Percentiles rank a stretch among this genome's conserved stretches.
Evolutionary conservation across 2,113 vertebrate species (phyloP).

Genomic region (Jaculus jaculus): DNA sequence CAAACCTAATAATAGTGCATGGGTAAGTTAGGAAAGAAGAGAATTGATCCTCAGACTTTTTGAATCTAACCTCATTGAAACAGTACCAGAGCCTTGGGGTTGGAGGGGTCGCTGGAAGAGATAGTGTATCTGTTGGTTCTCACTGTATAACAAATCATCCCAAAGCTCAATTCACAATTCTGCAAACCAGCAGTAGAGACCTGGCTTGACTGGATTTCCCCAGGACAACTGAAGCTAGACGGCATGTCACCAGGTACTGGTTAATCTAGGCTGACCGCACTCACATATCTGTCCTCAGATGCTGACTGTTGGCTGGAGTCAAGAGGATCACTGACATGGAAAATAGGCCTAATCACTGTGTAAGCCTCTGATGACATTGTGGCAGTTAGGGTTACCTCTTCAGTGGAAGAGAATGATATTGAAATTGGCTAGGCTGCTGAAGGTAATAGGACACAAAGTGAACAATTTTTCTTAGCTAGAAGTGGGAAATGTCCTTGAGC

Average conservation of each 20-base stretch:
- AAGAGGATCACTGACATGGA: background rate
- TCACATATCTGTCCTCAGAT: background rate
- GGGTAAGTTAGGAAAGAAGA: background rate
- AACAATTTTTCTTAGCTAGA: no score
- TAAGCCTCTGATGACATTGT: no score
- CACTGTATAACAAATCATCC: background rate
- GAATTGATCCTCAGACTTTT: background rate
- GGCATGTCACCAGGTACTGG: background rate
- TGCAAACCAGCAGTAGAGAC: background rate
- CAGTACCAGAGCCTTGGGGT: background rate
- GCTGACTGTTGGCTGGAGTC: background rate
- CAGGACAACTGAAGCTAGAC: background rate
- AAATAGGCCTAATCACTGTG: background rate
- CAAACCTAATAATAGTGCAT: background rate
- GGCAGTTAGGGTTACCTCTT: no score
- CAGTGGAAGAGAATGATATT: no score
- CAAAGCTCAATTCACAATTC: constrained; percentile 7
- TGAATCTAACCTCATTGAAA: background rate
- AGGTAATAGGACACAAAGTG: no score
- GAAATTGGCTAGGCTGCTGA: no score
- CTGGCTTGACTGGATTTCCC: background rate
- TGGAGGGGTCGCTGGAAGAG: background rate
- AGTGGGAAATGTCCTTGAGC: no score
- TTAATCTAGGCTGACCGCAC: background rate
- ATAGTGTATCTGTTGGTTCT: background rate